Base-by-base conservation (phyloP, 2,113 vertebrate species). In the Romanogobio albipinnatus region DNA sequence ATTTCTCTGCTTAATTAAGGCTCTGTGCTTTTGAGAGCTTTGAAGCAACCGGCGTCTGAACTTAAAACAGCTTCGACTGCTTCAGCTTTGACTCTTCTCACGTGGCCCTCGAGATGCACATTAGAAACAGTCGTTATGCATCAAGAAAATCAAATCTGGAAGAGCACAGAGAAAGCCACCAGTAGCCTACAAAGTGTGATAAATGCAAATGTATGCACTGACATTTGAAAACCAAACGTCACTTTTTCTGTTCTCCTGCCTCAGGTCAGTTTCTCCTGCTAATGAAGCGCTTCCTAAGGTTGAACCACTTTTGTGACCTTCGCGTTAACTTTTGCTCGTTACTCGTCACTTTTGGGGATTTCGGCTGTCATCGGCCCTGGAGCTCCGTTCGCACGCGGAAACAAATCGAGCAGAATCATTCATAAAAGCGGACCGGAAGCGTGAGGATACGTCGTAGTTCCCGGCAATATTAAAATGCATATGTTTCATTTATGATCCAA, bases 1-100 rank as follows among this genome's bases (percentile, higher is more conserved):
- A 76, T 90, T 92, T 86, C 89, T 93, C 91, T 91, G 87, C 88
- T 92, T 93, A 92, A 93, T 93, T 90, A 93, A 93, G 89, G 90
- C 89, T 91, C 89, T 39, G 26, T 88, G 89, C 89, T 89, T 92
- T 76, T 22, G 51, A 39, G 43, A 81, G 43, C 43, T 81, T 80
- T 64, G 9, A 64, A 29, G 77, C 5, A 9, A n/a, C 53, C 24
- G 53, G 17, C 56, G 19, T 79, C 39, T 64, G 58, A 62, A 47
- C 39, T 62, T 56, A 9, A 61, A 59, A 26, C 33, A 24, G 36
- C 22, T 62, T 61, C 9, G 7, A 24, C 19, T 59, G 9, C 6
- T 77, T 36, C 36, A 58, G 56, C 13, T 79, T 79, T 24, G 3
- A 6, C 19, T 43, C 56, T 5, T 77, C 39, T 19, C 47, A 29